phyloP scores from a whole-genome alignment of 2,888 invertebrate species.

The Melanostoma mellinum region DNA sequence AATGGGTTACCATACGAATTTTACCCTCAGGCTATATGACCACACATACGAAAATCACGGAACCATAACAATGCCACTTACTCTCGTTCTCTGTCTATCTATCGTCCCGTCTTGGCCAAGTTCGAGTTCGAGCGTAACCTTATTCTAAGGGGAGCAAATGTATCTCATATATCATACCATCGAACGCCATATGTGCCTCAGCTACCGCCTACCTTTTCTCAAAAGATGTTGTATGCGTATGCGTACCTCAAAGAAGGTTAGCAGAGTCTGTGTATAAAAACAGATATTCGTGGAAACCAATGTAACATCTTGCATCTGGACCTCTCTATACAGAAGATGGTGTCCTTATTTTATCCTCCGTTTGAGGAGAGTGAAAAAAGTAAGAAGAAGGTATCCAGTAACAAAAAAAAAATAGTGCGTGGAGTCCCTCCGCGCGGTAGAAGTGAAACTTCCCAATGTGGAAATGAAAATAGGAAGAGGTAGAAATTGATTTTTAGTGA shows the following conservation, averaged over 20 bases:
- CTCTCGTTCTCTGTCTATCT: not conserved
- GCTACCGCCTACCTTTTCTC: conserved; percentile 63
- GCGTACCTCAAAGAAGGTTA: conserved; percentile 3
- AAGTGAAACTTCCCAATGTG: too few relatives aligned
- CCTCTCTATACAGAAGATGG: conserved; percentile 57
- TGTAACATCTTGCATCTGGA: conserved; percentile 72
- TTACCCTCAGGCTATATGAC: conserved; percentile 38
- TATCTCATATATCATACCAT: conserved; percentile 64
- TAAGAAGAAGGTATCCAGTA: conserved; percentile 48
- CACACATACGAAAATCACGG: conserved; percentile 54
- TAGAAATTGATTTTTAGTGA: too few relatives aligned
- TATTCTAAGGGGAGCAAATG: conserved; percentile 54
- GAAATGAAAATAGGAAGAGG: too few relatives aligned
- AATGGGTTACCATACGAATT: conserved; percentile 62
- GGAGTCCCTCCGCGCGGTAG: too few relatives aligned
- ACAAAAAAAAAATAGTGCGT: conserved; percentile 33
- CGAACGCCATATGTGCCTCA: conserved; percentile 61
- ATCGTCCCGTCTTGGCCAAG: not conserved
- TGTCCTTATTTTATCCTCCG: conserved; percentile 49
- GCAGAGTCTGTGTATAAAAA: not conserved
- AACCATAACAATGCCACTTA: conserved; percentile 57
- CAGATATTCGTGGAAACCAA: conserved; percentile 70
- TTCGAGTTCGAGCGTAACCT: conserved; percentile 1
- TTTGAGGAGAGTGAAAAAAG: not conserved
- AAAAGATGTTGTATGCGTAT: conserved; percentile 41